These are phyloP conservation scores for Apis laboriosa DNA, from an alignment of 1,140 invertebrate genomes.

Conservation along the genomic window DNA sequence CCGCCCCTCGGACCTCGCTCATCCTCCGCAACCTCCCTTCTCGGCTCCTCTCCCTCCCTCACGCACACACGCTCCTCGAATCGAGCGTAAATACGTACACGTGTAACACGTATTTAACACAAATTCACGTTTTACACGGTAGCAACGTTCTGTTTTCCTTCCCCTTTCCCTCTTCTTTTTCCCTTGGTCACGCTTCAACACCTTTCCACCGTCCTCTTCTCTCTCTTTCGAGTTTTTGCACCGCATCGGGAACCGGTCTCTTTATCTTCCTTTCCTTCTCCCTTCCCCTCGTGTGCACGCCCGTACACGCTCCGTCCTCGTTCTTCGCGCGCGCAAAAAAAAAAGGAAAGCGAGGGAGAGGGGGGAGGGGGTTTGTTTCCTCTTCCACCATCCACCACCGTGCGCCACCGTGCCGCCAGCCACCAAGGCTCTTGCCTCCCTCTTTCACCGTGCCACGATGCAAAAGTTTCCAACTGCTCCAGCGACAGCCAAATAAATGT, in stretches of 20 bases:
- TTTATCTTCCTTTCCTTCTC: slow-evolving; percentile 50
- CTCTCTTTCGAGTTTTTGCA: slow-evolving; percentile 60
- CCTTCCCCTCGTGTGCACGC: slow-evolving; percentile 5
- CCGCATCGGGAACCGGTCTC: slow-evolving; percentile 52
- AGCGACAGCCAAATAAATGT: slow-evolving; percentile 68
- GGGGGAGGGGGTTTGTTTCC: neutral
- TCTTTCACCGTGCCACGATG: slow-evolving; percentile 1
- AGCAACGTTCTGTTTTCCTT: slow-evolving; percentile 58
- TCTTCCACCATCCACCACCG: slow-evolving; percentile 22
- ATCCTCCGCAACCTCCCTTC: slow-evolving; percentile 42
- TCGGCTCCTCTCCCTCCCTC: slow-evolving; percentile 33
- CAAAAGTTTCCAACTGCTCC: slow-evolving; percentile 62
- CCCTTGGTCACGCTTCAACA: slow-evolving; percentile 66
- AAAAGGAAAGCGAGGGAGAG: neutral
- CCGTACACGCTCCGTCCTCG: neutral
- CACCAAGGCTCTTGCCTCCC: slow-evolving; percentile 19
- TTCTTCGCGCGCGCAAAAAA: neutral
- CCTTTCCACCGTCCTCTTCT: slow-evolving; percentile 47
- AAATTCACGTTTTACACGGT: slow-evolving; percentile 34
- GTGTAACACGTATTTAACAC: slow-evolving; percentile 17
- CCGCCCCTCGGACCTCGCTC: slow-evolving; percentile 49
- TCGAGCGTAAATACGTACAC: neutral
- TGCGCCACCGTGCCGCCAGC: neutral
- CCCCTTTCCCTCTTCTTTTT: slow-evolving; percentile 50
- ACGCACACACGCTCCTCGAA: slow-evolving; percentile 41